These are phyloP conservation scores for Monomorium pharaonis DNA, from an alignment of 1,140 invertebrate species.

Conservation along the genomic window DNA sequence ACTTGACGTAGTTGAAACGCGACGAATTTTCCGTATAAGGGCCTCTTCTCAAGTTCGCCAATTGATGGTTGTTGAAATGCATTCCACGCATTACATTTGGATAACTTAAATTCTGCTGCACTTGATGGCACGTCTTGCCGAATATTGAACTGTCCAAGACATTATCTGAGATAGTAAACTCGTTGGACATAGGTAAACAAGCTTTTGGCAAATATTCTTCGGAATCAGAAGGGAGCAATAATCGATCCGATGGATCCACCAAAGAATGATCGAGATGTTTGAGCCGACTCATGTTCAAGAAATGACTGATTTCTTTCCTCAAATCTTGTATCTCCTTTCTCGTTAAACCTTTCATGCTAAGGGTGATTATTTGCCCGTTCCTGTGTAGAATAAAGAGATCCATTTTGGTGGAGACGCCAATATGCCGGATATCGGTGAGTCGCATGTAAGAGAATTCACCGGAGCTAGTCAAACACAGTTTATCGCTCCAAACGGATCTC, in stretches of 20 bases:
- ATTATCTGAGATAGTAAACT: constrained; percentile 32
- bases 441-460: constrained; percentile 43
- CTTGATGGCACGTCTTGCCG: background rate
- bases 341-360: constrained; percentile 70
- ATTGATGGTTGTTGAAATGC: constrained; percentile 24
- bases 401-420: constrained; percentile 70
- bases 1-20: background rate
- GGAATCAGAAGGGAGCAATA: constrained; percentile 56
- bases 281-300: constrained; percentile 65
- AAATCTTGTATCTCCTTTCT: constrained; percentile 68
- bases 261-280: constrained; percentile 49
- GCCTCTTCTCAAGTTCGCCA: constrained; percentile 17
- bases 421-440: constrained; percentile 72
- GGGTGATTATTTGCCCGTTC: constrained; percentile 64
- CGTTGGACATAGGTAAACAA: background rate
- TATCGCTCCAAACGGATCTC: constrained; percentile 73
- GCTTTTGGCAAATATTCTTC: constrained; percentile 50
- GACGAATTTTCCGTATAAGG: constrained; percentile 39
- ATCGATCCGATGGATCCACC: constrained; percentile 49
- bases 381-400: constrained; percentile 72
- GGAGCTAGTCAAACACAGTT: constrained; percentile 34
- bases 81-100: constrained; percentile 51
- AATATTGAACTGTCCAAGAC: background rate
- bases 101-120: constrained; percentile 59
- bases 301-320: constrained; percentile 68